A percentile compares a stretch with the other conserved stretches of the same genome.
These are phyloP conservation scores for Thaumetopoea pityocampa DNA, from an alignment of 1,140 invertebrate species.

Conservation along the genomic window DNA sequence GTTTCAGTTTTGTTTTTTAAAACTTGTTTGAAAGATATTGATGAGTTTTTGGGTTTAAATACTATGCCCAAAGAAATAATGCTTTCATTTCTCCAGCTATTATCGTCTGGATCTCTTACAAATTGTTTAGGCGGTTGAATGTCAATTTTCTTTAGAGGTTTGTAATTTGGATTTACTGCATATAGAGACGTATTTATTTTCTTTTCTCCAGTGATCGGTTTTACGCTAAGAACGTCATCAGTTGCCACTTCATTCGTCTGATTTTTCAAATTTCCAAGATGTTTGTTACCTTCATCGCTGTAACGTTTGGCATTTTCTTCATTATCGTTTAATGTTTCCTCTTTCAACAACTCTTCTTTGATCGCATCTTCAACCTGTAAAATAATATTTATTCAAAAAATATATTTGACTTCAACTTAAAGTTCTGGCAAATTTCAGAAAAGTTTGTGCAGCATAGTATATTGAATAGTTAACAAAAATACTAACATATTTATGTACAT, in stretches of 20 bases:
- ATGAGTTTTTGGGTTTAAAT: slow-evolving; percentile 66
- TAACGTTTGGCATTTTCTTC: slow-evolving; percentile 32
- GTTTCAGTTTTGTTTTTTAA: slow-evolving; percentile 65
- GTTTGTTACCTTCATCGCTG: slow-evolving; percentile 8
- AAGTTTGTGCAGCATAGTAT: no score
- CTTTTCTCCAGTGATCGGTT: slow-evolving; percentile 39
- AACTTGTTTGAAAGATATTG: slow-evolving; percentile 63
- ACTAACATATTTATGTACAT: no score
- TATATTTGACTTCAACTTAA: no score
- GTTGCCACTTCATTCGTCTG: neutral
- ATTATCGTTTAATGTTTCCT: slow-evolving; percentile 39
- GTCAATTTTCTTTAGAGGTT: slow-evolving; percentile 60
- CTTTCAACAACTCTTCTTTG: slow-evolving; percentile 49
- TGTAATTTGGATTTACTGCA: slow-evolving; percentile 55
- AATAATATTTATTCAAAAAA: slow-evolving; percentile 16
- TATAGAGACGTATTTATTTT: slow-evolving; percentile 36
- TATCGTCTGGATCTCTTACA: slow-evolving; percentile 59
- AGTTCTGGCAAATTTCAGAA: no score
- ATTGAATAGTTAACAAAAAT: no score
- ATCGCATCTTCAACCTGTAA: slow-evolving; percentile 53
- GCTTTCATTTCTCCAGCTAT: slow-evolving; percentile 69
- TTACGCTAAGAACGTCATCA: slow-evolving; percentile 31
- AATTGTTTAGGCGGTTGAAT: slow-evolving; percentile 52
- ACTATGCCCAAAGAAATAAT: slow-evolving; percentile 64
- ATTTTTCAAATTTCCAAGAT: neutral